Evolutionary conservation across 2,888 invertebrate genomes (phyloP).

Genomic region (Pedicia rivosa): DNA sequence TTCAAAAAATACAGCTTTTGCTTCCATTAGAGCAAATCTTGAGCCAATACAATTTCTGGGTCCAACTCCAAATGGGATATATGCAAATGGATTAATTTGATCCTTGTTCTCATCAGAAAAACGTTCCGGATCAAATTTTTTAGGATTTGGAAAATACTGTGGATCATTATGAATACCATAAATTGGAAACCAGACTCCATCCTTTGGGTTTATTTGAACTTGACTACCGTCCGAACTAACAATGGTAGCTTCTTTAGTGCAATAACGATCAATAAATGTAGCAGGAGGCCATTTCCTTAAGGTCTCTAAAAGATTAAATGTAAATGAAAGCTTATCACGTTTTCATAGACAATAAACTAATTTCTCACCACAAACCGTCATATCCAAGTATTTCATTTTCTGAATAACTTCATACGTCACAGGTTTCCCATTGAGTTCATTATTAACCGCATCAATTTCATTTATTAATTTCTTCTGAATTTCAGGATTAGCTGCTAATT

Average conservation of each 20-base stretch:
- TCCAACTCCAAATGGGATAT: slow-evolving; percentile 40
- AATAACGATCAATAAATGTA: slow-evolving; percentile 32
- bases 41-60: slow-evolving; percentile 44
- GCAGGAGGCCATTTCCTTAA: slow-evolving; percentile 37
- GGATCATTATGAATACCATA: slow-evolving; percentile 36
- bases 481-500: slow-evolving; percentile 34
- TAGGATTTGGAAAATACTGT: slow-evolving; percentile 35
- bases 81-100: slow-evolving; percentile 31
- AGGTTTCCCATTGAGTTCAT: slow-evolving; percentile 29
- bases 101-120: slow-evolving; percentile 40
- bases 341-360: too few species aligned
- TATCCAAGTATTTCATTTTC: slow-evolving; percentile 37
- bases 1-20: slow-evolving; percentile 6
- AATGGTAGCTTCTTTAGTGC: slow-evolving; percentile 26
- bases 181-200: slow-evolving; percentile 27
- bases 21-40: slow-evolving; percentile 8
- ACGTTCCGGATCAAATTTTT: slow-evolving; percentile 39
- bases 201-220: background rate
- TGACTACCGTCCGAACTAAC: background rate
- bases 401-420: slow-evolving; percentile 36
- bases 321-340: too few species aligned
- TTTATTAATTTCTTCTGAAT: slow-evolving; percentile 31
- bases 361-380: too few species aligned
- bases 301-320: slow-evolving; percentile 35
- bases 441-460: slow-evolving; percentile 36